These are phyloP conservation scores for Zaprionus camerounensis DNA, from an alignment of 1,140 invertebrate species.

Conservation along the genomic window DNA sequence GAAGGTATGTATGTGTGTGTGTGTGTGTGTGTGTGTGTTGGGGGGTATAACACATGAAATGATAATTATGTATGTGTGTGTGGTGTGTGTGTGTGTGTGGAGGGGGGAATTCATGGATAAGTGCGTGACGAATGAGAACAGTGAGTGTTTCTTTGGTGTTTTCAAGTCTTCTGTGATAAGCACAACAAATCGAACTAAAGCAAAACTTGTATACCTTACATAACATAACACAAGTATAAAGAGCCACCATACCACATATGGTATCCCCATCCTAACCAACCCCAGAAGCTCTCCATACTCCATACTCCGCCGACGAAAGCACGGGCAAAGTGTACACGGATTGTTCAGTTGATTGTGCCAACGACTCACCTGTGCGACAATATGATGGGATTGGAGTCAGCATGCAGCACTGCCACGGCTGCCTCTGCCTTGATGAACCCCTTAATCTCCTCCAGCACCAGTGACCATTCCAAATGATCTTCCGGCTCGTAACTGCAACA, in stretches of 20 bases:
- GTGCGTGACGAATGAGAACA: constrained; percentile 74
- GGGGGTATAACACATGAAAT: background rate
- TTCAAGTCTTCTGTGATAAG: constrained; percentile 84
- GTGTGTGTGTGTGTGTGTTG: constrained; percentile 23
- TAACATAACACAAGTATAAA: constrained; percentile 37
- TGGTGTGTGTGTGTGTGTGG: constrained; percentile 18
- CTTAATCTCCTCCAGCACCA: constrained; percentile 97
- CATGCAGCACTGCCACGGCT: constrained; percentile 93
- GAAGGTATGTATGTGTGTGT: constrained; percentile 16
- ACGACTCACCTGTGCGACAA: constrained; percentile 91
- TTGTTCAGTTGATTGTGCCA: constrained; percentile 51
- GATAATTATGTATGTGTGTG: constrained; percentile 7
- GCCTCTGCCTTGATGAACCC: constrained; percentile 97
- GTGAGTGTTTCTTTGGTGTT: constrained; percentile 81
- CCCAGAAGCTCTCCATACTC: constrained; percentile 79
- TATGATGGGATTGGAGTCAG: constrained; percentile 92
- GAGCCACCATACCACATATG: constrained; percentile 41
- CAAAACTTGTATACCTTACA: constrained; percentile 74
- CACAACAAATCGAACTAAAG: constrained; percentile 76
- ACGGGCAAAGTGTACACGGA: constrained; percentile 74
- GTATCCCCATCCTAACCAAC: constrained; percentile 42
- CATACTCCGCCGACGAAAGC: constrained; percentile 84
- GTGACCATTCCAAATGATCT: constrained; percentile 97
- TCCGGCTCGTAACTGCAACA: constrained; percentile 93
- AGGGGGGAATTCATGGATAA: constrained; percentile 57